A percentile compares a stretch with the other conserved stretches of the same genome.
Evolutionary conservation across 2,888 invertebrate genomes (phyloP).

Genomic region (Apodemia mormo): DNA sequence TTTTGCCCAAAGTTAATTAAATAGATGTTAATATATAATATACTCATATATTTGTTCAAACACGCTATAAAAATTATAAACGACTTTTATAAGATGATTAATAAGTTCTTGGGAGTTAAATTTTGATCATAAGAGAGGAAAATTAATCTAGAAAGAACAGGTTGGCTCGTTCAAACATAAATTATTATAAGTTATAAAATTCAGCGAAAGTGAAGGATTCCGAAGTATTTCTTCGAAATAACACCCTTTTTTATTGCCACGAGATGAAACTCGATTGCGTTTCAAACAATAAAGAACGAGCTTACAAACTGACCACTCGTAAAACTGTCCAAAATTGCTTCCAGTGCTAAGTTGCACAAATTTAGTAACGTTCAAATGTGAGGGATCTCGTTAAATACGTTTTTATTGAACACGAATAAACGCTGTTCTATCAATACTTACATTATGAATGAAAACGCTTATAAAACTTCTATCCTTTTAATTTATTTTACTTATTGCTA

Average conservation of each 20-base stretch:
- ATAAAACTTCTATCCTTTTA: too few species aligned
- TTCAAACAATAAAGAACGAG: slow-evolving; percentile 45
- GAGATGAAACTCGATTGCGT: slow-evolving; percentile 41
- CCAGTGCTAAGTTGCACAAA: slow-evolving; percentile 37
- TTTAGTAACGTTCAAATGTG: slow-evolving; percentile 27
- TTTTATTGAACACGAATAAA: neutral
- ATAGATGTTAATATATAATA: too few species aligned
- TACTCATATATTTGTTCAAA: too few species aligned
- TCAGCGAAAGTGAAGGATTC: slow-evolving; percentile 12
- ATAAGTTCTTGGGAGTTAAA: too few species aligned
- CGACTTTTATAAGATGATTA: too few species aligned
- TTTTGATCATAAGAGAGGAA: too few species aligned
- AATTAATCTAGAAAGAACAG: too few species aligned
- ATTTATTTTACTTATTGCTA: too few species aligned
- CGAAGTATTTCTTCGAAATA: slow-evolving; percentile 35
- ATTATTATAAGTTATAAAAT: slow-evolving; percentile 6
- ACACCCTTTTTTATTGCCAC: slow-evolving; percentile 37
- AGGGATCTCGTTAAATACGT: slow-evolving; percentile 8
- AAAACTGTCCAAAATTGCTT: slow-evolving; percentile 44
- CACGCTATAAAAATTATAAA: too few species aligned
- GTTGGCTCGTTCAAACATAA: neutral
- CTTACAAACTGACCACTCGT: slow-evolving; percentile 45
- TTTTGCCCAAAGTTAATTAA: too few species aligned
- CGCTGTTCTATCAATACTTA: too few species aligned
- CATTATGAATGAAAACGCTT: too few species aligned